Evolutionary conservation across 2,888 invertebrate species (phyloP).

Genomic region (Stomorhina lunata): DNA sequence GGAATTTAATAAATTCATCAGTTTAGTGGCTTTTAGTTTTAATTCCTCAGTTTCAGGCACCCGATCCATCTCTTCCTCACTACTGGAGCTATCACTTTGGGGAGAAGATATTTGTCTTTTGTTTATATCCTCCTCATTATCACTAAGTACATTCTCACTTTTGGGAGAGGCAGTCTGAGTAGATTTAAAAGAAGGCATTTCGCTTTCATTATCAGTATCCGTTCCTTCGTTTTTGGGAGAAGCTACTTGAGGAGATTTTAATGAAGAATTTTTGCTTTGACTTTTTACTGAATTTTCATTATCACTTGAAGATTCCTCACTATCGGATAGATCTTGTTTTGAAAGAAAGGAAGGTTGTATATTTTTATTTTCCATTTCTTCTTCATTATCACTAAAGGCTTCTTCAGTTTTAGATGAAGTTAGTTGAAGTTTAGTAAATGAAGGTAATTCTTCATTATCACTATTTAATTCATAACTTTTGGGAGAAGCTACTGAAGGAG

Average conservation of each 20-base stretch:
- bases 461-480: no score
- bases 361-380: no score
- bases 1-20: no score
- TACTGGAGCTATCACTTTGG: not conserved
- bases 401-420: no score
- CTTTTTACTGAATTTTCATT: not conserved
- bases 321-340: no score
- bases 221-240: not conserved
- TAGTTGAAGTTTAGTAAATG: no score
- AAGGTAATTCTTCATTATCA: no score
- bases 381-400: no score
- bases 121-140: not conserved
- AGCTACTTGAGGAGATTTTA: not conserved
- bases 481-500: no score
- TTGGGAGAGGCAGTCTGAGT: not conserved
- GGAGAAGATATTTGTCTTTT: not conserved
- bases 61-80: constrained; percentile 7
- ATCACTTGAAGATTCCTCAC: no score
- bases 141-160: not conserved
- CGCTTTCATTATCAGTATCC: not conserved
- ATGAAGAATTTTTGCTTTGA: not conserved
- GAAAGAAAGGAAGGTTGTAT: no score
- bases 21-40: not conserved
- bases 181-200: not conserved
- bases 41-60: not conserved